phyloP scores from a whole-genome alignment of 1,140 invertebrate species.

The Pentalonia nigronervosa region DNA sequence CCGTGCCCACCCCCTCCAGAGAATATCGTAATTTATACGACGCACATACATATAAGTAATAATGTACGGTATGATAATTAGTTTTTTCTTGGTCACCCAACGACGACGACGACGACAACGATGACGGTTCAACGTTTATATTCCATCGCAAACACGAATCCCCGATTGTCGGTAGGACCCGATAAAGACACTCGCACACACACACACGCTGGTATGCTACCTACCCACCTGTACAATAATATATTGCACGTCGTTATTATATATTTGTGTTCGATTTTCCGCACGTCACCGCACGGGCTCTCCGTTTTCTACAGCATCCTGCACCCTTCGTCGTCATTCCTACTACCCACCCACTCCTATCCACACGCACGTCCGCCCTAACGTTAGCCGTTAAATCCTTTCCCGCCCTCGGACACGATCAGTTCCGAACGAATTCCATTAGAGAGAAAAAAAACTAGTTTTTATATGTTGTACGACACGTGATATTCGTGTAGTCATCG shows the following conservation, averaged over 20 bases:
- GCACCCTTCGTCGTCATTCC: not conserved
- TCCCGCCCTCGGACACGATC: not conserved
- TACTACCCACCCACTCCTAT: not conserved
- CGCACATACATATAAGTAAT: not conserved
- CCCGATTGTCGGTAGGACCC: conserved; percentile 26
- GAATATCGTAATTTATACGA: not conserved
- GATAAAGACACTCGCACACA: not conserved
- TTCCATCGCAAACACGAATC: not conserved
- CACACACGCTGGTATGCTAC: not conserved
- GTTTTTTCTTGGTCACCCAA: conserved; percentile 25
- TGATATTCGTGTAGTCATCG: not conserved
- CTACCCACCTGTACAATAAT: not conserved
- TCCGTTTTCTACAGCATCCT: not conserved
- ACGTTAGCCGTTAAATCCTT: not conserved
- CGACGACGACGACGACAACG: not conserved
- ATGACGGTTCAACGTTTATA: not conserved
- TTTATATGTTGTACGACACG: not conserved
- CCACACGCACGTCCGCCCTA: not conserved
- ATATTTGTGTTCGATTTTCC: not conserved
- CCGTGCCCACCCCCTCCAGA: not conserved
- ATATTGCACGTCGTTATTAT: not conserved
- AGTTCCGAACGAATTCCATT: not conserved
- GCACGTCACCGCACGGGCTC: not conserved
- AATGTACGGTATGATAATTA: conserved; percentile 39
- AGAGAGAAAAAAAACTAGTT: not conserved